phyloP scores from a whole-genome alignment of 2,888 invertebrate genomes.

The Notocelia uddmanniana region DNA sequence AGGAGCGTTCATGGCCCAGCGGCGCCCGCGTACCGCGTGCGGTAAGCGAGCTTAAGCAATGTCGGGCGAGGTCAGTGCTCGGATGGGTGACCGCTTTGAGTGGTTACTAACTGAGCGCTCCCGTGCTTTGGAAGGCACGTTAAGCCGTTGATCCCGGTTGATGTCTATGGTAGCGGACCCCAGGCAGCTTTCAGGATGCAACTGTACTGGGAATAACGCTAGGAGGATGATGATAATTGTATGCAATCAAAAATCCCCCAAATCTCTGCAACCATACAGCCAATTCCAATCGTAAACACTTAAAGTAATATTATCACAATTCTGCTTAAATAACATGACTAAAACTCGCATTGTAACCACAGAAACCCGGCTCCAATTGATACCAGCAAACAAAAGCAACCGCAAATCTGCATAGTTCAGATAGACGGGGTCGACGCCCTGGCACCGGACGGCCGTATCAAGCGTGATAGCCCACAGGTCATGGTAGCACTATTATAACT shows the following conservation, averaged over 20 bases:
- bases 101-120: no score
- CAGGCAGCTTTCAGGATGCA: no score
- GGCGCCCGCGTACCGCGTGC: no score
- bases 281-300: not conserved
- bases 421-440: constrained; percentile 55
- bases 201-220: no score
- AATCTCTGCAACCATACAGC: not conserved
- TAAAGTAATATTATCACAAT: not conserved
- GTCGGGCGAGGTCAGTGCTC: no score
- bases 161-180: no score
- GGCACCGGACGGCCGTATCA: constrained; percentile 62
- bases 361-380: constrained; percentile 50
- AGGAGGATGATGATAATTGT: no score
- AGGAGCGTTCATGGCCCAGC: no score
- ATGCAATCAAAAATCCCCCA: not conserved
- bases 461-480: constrained; percentile 61
- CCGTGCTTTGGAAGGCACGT: no score
- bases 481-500: constrained; percentile 35
- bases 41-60: no score
- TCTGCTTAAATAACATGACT: not conserved
- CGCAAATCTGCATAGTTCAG: constrained; percentile 30
- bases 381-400: constrained; percentile 46
- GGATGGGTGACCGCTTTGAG: no score
- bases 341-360: constrained; percentile 46
- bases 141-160: no score